A percentile compares a stretch with the other conserved stretches of the same genome.
phyloP scores from a whole-genome alignment of 2,797 vertebrate genomes.

The Pseudochaenichthys georgianus region DNA sequence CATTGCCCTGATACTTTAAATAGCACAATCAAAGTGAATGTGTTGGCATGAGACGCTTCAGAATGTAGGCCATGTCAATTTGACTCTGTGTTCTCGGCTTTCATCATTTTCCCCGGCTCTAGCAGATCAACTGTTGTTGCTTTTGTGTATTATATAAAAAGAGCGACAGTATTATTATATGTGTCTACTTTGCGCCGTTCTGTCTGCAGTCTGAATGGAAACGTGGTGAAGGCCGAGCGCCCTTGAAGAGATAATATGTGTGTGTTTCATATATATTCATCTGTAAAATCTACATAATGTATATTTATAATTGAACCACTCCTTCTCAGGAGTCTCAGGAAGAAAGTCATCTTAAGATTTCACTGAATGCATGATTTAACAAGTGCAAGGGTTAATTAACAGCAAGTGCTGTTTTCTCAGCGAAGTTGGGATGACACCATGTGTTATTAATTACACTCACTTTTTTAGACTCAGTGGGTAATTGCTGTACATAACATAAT shows the following conservation, averaged over 20 bases:
- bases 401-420: not conserved
- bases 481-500: not conserved
- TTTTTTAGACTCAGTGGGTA: not conserved
- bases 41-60: conserved; percentile 12
- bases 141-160: conserved; percentile 13
- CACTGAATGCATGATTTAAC: conserved; percentile 19
- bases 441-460: conserved; percentile 20
- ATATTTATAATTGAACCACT: not conserved
- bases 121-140: conserved; percentile 3
- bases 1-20: conserved; percentile 56
- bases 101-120: conserved; percentile 16
- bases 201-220: conserved; percentile 29
- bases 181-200: not conserved
- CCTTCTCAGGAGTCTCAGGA: too few species aligned
- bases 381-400: conserved; percentile 37
- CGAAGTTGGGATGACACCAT: not conserved
- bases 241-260: not conserved
- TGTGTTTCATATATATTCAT: not conserved
- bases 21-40: conserved; percentile 53
- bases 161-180: conserved; percentile 14
- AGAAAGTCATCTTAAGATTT: conserved; percentile 16
- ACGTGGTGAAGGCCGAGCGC: conserved; percentile 15
- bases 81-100: conserved; percentile 11
- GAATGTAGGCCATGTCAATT: conserved; percentile 44
- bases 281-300: conserved; percentile 7